These are phyloP conservation scores for Cettia cetti DNA, from an alignment of 2,113 vertebrate genomes.

Conservation along the genomic window DNA sequence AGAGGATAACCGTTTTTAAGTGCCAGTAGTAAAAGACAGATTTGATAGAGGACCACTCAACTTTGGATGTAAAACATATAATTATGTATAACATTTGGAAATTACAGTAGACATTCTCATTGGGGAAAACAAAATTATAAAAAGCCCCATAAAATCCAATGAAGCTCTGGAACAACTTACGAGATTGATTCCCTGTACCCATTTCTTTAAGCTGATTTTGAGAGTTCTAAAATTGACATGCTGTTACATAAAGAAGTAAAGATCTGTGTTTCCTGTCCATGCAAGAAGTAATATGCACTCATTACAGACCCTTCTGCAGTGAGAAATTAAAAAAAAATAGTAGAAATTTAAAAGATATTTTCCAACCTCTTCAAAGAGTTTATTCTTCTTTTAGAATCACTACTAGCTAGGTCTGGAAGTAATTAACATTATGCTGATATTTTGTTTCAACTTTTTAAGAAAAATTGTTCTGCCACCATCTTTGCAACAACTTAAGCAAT, in stretches of 20 bases:
- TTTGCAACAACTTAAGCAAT: neutral
- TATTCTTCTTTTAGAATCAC: neutral
- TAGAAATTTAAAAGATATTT: neutral
- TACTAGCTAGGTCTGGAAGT: neutral
- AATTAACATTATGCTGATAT: neutral
- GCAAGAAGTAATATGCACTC: neutral
- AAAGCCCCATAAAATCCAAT: neutral
- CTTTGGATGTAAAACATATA: neutral
- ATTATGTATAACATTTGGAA: neutral
- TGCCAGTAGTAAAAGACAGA: neutral
- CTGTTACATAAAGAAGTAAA: neutral
- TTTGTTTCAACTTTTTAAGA: neutral
- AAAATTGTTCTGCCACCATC: neutral
- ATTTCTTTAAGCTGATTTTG: neutral
- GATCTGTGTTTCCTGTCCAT: neutral
- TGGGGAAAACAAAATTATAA: neutral
- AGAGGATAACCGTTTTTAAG: neutral
- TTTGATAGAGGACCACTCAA: neutral
- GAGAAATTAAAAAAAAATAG: neutral
- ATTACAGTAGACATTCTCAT: neutral
- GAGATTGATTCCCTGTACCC: neutral
- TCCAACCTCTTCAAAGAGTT: slow-evolving; percentile 20
- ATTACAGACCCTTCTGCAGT: neutral
- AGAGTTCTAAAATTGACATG: neutral
- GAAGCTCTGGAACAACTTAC: neutral